Evolutionary conservation across 1,140 invertebrate genomes (phyloP).

Genomic region (Ectropis grisescens): DNA sequence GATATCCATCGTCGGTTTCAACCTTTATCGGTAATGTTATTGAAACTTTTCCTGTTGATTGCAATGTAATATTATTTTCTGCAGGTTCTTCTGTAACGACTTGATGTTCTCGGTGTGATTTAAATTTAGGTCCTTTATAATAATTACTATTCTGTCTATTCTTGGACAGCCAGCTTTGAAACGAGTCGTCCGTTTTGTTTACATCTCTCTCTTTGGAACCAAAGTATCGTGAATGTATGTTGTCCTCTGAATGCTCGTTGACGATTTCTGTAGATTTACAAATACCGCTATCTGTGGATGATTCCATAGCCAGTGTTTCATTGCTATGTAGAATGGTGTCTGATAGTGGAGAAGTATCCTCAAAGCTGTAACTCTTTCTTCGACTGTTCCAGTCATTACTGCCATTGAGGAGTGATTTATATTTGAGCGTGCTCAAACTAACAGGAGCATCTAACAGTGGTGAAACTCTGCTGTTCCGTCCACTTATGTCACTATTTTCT

Average conservation of each 20-base stretch:
- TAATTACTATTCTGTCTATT: constrained; percentile 32
- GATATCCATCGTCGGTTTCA: constrained; percentile 27
- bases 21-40: constrained; percentile 60
- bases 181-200: constrained; percentile 32
- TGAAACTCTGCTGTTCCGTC: constrained; percentile 31
- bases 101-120: constrained; percentile 19
- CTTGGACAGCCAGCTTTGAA: constrained; percentile 56
- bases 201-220: constrained; percentile 17
- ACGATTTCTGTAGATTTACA: constrained; percentile 77
- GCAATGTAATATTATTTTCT: constrained; percentile 40
- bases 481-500: constrained; percentile 33
- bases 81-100: constrained; percentile 21
- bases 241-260: constrained; percentile 38
- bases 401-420: constrained; percentile 53
- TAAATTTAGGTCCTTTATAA: constrained; percentile 20
- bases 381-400: constrained; percentile 77
- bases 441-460: constrained; percentile 45
- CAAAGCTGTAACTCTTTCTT: constrained; percentile 81
- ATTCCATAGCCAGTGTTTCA: constrained; percentile 71
- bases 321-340: constrained; percentile 53
- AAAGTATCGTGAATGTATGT: constrained; percentile 10
- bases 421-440: constrained; percentile 53
- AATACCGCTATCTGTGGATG: constrained; percentile 80
- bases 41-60: constrained; percentile 49
- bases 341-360: constrained; percentile 71